Conservation (phyloP, 2,888 invertebrate species). For the Chloromyia formosa region DNA sequence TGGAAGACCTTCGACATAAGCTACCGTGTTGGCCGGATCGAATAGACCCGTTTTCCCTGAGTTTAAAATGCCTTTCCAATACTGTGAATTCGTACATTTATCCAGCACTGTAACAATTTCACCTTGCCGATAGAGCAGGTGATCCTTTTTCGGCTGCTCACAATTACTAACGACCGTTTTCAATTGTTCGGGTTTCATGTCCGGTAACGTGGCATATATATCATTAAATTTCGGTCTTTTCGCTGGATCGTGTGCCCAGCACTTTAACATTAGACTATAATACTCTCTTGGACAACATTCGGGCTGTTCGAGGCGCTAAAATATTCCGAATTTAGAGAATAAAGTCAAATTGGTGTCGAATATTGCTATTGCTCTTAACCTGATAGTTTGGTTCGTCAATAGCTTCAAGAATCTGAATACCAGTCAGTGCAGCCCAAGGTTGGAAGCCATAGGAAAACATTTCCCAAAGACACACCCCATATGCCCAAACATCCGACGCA, state of each 20-base stretch:
- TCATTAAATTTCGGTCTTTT: constrained; percentile 91
- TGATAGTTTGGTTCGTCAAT: constrained; percentile 93
- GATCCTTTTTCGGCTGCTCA: constrained; percentile 69
- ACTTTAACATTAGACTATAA: constrained; percentile 90
- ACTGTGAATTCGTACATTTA: constrained; percentile 74
- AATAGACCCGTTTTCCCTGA: constrained; percentile 94
- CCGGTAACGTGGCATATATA: constrained; percentile 78
- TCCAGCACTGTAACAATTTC: constrained; percentile 94
- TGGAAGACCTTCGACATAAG: constrained; percentile 75
- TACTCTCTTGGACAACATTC: constrained; percentile 95
- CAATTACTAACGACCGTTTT: constrained; percentile 73
- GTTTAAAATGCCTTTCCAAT: constrained; percentile 92
- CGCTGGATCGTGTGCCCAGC: constrained; percentile 93
- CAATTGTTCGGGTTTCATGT: constrained; percentile 91
- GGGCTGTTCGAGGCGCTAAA: constrained; percentile 85
- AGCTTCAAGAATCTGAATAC: constrained; percentile 92
- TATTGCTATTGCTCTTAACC: constrained; percentile 62
- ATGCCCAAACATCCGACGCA: constrained; percentile 98
- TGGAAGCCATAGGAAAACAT: constrained; percentile 99
- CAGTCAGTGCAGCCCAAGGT: constrained; percentile 96
- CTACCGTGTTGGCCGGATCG: constrained; percentile 88
- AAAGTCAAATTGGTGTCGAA: constrained; percentile 6
- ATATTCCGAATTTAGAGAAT: neutral
- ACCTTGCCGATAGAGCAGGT: constrained; percentile 84
- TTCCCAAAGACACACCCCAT: constrained; percentile 98